phyloP scores from a whole-genome alignment of 2,113 vertebrate genomes.

The Rattus rattus region DNA sequence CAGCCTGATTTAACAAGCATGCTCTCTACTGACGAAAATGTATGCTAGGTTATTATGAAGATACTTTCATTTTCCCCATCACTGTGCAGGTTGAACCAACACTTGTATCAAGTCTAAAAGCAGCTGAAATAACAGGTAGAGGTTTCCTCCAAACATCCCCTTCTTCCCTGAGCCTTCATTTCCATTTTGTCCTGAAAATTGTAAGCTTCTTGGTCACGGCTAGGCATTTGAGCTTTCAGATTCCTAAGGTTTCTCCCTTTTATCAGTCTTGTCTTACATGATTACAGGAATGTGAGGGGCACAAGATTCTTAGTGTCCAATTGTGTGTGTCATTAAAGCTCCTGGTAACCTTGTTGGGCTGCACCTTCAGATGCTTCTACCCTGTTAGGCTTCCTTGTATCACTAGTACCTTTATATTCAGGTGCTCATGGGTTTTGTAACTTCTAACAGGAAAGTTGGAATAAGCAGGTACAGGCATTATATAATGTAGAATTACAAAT shows the following conservation, averaged over 20 bases:
- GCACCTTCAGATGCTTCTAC: too few species aligned
- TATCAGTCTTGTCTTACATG: neutral
- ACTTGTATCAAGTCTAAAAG: neutral
- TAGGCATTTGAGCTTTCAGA: neutral
- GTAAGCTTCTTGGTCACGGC: neutral
- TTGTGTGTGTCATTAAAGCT: neutral
- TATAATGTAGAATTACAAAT: neutral
- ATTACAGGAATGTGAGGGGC: neutral
- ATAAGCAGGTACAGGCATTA: neutral
- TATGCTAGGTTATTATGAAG: neutral
- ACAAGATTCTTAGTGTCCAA: neutral
- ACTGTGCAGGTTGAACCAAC: too few species aligned
- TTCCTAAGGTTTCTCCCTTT: neutral
- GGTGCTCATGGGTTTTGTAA: neutral
- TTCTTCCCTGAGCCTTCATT: neutral
- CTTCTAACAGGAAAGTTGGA: neutral
- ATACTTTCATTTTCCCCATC: neutral
- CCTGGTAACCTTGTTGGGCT: neutral
- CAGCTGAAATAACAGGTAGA: too few species aligned
- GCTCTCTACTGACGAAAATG: neutral
- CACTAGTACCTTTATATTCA: neutral
- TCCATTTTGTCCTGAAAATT: neutral
- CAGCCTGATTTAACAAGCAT: neutral
- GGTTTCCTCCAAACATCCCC: neutral
- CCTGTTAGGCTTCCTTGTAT: neutral